Conservation (phyloP, 2,113 vertebrate genomes). For the Aldabrachelys gigantea region DNA sequence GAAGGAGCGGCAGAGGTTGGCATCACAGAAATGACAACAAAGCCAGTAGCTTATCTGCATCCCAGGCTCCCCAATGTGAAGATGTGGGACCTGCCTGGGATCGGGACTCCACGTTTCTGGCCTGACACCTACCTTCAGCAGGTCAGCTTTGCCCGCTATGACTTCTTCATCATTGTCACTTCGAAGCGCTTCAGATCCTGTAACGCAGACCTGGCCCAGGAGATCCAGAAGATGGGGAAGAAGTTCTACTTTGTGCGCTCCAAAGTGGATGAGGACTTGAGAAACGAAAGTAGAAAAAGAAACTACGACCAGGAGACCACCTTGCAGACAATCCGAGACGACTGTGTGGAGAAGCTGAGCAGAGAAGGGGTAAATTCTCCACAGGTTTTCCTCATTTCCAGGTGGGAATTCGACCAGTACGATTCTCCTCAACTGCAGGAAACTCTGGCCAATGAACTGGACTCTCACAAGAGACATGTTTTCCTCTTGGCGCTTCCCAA, state of each 20-base stretch:
- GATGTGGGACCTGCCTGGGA: conserved; percentile 73
- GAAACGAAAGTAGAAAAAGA: not conserved
- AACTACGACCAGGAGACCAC: not conserved
- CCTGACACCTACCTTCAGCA: conserved; percentile 3
- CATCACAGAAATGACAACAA: conserved; percentile 41
- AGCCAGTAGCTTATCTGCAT: conserved; percentile 24
- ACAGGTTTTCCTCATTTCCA: not conserved
- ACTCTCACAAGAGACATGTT: not conserved
- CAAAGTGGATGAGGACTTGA: conserved; percentile 11
- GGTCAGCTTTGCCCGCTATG: conserved; percentile 33
- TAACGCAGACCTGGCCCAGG: conserved; percentile 41
- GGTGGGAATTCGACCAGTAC: not conserved
- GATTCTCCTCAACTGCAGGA: not conserved
- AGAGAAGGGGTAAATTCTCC: not conserved
- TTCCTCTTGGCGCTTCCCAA: not conserved
- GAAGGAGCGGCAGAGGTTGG: conserved; percentile 49
- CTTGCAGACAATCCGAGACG: not conserved
- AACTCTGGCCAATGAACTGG: not conserved
- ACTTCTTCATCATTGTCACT: conserved; percentile 63
- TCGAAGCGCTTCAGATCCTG: conserved; percentile 41
- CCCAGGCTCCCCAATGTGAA: conserved; percentile 15
- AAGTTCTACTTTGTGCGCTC: conserved; percentile 33
- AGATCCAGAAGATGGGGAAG: conserved; percentile 28
- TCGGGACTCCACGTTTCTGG: not conserved
- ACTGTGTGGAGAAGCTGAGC: not conserved